Percentiles rank a stretch among this genome's conserved stretches.
phyloP scores from a whole-genome alignment of 2,888 invertebrate genomes.

The Pasiphila rectangulata region DNA sequence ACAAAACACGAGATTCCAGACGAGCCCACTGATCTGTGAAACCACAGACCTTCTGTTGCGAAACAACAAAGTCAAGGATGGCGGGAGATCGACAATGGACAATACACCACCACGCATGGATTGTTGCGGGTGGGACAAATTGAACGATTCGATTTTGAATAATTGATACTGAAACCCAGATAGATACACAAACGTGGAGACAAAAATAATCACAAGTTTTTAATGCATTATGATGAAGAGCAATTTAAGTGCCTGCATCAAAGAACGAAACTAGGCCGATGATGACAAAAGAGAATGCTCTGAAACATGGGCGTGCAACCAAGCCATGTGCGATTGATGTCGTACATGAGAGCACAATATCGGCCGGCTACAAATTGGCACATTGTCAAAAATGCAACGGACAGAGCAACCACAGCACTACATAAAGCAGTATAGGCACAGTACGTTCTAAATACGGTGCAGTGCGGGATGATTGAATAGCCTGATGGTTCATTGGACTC shows the following conservation, averaged over 20 bases:
- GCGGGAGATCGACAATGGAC: slow-evolving; percentile 30
- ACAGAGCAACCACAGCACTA: slow-evolving; percentile 35
- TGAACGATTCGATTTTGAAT: slow-evolving; percentile 19
- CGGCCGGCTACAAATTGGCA: slow-evolving; percentile 63
- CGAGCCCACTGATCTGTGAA: slow-evolving; percentile 37
- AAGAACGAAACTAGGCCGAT: slow-evolving; percentile 11
- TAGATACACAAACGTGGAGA: background rate
- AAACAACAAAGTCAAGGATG: slow-evolving; percentile 38
- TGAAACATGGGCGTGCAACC: slow-evolving; percentile 29
- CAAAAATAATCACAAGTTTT: background rate
- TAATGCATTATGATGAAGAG: background rate
- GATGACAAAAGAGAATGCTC: slow-evolving; percentile 19
- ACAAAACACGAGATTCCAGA: slow-evolving; percentile 32
- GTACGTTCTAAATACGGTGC: slow-evolving; percentile 34
- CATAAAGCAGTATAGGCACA: slow-evolving; percentile 33
- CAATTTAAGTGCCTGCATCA: slow-evolving; percentile 12
- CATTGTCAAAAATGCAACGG: slow-evolving; percentile 67
- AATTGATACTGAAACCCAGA: slow-evolving; percentile 8
- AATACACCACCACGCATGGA: slow-evolving; percentile 29
- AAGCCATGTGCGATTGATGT: slow-evolving; percentile 28
- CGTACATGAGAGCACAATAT: slow-evolving; percentile 36
- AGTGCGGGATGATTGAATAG: slow-evolving; percentile 47
- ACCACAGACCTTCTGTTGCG: slow-evolving; percentile 35
- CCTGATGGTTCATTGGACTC: slow-evolving; percentile 59
- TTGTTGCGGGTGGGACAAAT: slow-evolving; percentile 18